A percentile compares a stretch with the other conserved stretches of the same genome.
phyloP scores from a whole-genome alignment of 2,888 invertebrate genomes.

The Octodonta nipae region DNA sequence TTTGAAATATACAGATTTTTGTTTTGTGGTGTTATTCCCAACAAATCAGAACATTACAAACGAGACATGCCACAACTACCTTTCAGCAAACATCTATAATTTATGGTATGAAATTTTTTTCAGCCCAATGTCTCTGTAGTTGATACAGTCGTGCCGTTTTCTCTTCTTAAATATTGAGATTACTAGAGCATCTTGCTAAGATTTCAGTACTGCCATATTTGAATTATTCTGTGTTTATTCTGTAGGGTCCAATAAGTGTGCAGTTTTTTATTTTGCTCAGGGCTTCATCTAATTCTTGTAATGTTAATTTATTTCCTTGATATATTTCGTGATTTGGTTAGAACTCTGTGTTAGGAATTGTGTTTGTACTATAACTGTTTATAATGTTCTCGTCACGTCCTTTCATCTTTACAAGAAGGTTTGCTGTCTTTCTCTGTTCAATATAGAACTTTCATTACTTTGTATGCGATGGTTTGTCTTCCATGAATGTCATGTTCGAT shows the following conservation, averaged over 20 bases:
- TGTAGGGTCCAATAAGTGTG: neutral
- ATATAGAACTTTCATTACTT: neutral
- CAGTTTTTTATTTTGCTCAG: neutral
- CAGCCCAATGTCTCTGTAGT: neutral
- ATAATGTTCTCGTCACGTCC: conserved; percentile 1
- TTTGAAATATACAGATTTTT: too few species aligned
- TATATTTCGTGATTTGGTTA: too few species aligned
- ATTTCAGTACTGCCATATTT: neutral
- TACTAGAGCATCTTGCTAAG: conserved; percentile 1
- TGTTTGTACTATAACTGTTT: conserved; percentile 1
- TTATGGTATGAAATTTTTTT: neutral
- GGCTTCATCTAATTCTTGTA: too few species aligned
- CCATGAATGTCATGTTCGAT: neutral
- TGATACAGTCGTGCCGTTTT: conserved; percentile 1
- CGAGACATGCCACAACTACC: too few species aligned
- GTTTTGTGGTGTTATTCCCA: too few species aligned
- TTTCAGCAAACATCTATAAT: too few species aligned
- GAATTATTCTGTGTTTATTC: conserved; percentile 1
- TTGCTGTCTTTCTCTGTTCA: conserved; percentile 1
- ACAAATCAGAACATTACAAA: too few species aligned
- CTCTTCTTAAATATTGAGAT: conserved; percentile 1
- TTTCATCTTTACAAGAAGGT: conserved; percentile 1
- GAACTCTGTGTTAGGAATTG: too few species aligned
- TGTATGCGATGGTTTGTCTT: conserved; percentile 1
- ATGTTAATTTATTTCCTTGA: too few species aligned